Base-by-base conservation (phyloP, 2,113 vertebrate species). In the Labrus mixtus region DNA sequence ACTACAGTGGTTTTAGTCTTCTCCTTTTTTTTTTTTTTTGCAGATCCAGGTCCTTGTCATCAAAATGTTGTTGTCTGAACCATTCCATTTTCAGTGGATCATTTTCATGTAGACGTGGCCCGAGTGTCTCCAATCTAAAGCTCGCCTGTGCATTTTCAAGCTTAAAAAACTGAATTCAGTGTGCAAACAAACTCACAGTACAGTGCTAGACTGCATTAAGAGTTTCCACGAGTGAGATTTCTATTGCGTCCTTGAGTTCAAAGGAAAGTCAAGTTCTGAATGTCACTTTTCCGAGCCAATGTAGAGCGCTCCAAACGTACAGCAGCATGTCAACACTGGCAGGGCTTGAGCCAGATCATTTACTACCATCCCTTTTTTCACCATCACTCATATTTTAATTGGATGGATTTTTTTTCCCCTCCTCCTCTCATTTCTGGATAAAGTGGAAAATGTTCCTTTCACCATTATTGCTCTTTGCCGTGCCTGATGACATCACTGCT, bases 321-420 rank as follows among this genome's bases (percentile, higher is more conserved):
- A 82, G 61, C 71, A 70, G 73, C 84, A 64, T 86, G 85, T 91
- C 87, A 88, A 79, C 81, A 77, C 79, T 58, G 87, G 72, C 68
- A 59, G 67, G 59, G 23, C 83, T 69, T 84, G 68, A 73, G 79
- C 83, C 63, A 17, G 53, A 82, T 87, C 59, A 88, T 87, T 85
- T 87, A 83, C 76, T 68, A 36, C 55, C 29, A 50, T 23, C 33
- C 61, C 16, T n/a, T 62, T 75, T 54, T 63, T 82, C 43, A 23
- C 16, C 19, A 67, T 55, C 62, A 60, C 20, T 72, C 61, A n/a
- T 59, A 71, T 84, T 55, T 74, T 90, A 86, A 87, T 89, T 89
- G 55, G 66, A 8, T 46, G 5, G 20, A 41, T 45, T 76, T 45
- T 23, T 9, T 20, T n/a, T n/a, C n/a, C 23, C 20, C 41, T 39